A percentile compares a stretch with the other conserved stretches of the same genome.
phyloP scores from a whole-genome alignment of 2,113 vertebrate species.

The Numida meleagris region DNA sequence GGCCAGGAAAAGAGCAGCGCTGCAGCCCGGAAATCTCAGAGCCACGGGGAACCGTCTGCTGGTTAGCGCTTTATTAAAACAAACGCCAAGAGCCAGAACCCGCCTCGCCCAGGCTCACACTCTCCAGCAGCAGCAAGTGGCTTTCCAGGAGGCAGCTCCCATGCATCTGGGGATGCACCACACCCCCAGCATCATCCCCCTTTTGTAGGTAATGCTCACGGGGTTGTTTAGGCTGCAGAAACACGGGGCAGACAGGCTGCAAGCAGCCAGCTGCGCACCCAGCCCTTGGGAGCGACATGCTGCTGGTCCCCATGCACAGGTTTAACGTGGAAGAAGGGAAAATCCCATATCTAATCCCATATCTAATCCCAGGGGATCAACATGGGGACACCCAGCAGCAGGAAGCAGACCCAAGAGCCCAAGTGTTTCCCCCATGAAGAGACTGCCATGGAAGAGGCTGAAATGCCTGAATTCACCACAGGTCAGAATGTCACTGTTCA shows the following conservation, averaged over 20 bases:
- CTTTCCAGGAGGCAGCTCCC: neutral
- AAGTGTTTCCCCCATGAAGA: neutral
- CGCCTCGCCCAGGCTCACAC: neutral
- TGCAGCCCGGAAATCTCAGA: neutral
- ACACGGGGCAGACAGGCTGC: neutral
- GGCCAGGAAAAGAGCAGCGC: neutral
- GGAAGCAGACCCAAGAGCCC: neutral
- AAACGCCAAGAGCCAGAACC: neutral
- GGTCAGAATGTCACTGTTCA: rapidly evolving
- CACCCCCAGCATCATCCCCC: neutral
- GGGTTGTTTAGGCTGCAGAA: neutral
- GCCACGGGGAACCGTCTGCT: neutral
- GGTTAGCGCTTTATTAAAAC: constrained; percentile 22
- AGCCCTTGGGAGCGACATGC: rapidly evolving
- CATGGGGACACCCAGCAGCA: too few species aligned
- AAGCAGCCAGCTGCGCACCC: neutral
- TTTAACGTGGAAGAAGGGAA: neutral
- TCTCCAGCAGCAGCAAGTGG: neutral
- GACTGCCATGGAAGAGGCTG: neutral
- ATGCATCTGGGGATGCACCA: rapidly evolving
- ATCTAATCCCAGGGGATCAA: neutral
- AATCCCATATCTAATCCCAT: neutral
- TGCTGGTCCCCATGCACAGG: too few species aligned
- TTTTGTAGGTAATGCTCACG: rapidly evolving
- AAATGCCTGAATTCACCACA: neutral